Conservation (phyloP, 2,797 vertebrate genomes). For the Sarcophilus harrisii region DNA sequence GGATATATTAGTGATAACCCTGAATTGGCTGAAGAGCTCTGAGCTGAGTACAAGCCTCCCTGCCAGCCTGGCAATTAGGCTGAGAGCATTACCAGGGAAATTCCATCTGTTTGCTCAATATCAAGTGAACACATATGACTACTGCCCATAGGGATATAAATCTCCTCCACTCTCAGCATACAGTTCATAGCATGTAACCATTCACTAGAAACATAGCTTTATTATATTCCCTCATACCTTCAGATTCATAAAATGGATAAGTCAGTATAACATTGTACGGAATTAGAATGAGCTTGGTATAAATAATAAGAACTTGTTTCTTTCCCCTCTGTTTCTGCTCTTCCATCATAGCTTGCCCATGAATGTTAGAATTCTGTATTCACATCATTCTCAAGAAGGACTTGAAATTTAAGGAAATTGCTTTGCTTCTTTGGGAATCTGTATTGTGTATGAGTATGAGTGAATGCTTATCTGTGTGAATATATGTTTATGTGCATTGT, state of each 20-base stretch:
- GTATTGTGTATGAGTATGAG: background rate
- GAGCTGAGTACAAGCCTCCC: background rate
- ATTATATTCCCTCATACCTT: constrained; percentile 39
- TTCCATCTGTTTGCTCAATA: constrained; percentile 53
- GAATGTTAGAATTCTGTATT: background rate
- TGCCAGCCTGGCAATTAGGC: constrained; percentile 55
- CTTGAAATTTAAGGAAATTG: background rate
- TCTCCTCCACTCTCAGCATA: constrained; percentile 38
- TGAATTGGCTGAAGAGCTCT: background rate
- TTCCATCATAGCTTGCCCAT: background rate
- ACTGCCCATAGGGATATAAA: constrained; percentile 49
- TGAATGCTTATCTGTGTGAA: background rate
- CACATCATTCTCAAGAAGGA: background rate
- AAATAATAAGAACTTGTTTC: background rate
- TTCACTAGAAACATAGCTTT: constrained; percentile 24
- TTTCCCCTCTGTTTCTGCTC: background rate
- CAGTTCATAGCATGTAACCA: background rate
- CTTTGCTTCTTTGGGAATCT: background rate
- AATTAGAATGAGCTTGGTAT: constrained; percentile 39
- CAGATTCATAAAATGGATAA: background rate
- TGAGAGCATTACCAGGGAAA: constrained; percentile 39
- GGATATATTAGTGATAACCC: background rate
- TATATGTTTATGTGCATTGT: constrained; percentile 16
- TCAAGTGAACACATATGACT: background rate
- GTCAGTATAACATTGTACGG: constrained; percentile 36